phyloP scores from a whole-genome alignment of 2,797 vertebrate species.

The Melanogrammus aeglefinus region DNA sequence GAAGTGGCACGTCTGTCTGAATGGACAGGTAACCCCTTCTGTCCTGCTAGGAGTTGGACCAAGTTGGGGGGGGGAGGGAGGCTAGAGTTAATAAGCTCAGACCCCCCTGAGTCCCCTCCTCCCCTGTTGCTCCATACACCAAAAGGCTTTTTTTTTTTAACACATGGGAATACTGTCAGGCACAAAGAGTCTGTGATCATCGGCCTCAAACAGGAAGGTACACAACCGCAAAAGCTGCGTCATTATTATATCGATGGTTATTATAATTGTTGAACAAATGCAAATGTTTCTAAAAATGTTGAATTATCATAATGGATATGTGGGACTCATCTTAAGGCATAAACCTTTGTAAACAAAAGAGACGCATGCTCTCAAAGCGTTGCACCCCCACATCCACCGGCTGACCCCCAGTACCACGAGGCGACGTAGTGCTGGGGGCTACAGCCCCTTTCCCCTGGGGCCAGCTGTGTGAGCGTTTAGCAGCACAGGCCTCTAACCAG shows the following conservation, averaged over 20 bases:
- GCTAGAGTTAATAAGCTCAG: slow-evolving; percentile 33
- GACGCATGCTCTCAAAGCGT: slow-evolving; percentile 21
- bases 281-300: neutral
- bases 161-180: slow-evolving; percentile 44
- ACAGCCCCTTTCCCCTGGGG: slow-evolving; percentile 19
- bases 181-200: slow-evolving; percentile 46
- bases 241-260: too few relatives aligned
- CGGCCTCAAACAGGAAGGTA: slow-evolving; percentile 43
- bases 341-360: neutral
- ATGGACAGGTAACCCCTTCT: slow-evolving; percentile 32
- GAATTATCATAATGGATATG: neutral
- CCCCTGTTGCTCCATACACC: slow-evolving; percentile 40
- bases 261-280: neutral
- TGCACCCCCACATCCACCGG: neutral
- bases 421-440: slow-evolving; percentile 15
- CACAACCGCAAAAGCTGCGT: neutral
- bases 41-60: slow-evolving; percentile 28
- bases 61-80: slow-evolving; percentile 8
- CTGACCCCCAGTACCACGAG: slow-evolving; percentile 45
- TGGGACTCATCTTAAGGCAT: neutral
- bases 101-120: slow-evolving; percentile 38
- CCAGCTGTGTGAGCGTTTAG: slow-evolving; percentile 31
- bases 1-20: slow-evolving; percentile 14
- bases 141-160: slow-evolving; percentile 33
- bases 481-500: slow-evolving; percentile 39